A percentile compares a stretch with the other conserved stretches of the same genome.
Evolutionary conservation across 2,888 invertebrate genomes (phyloP).

Genomic region (Trichogramma evanescens): DNA sequence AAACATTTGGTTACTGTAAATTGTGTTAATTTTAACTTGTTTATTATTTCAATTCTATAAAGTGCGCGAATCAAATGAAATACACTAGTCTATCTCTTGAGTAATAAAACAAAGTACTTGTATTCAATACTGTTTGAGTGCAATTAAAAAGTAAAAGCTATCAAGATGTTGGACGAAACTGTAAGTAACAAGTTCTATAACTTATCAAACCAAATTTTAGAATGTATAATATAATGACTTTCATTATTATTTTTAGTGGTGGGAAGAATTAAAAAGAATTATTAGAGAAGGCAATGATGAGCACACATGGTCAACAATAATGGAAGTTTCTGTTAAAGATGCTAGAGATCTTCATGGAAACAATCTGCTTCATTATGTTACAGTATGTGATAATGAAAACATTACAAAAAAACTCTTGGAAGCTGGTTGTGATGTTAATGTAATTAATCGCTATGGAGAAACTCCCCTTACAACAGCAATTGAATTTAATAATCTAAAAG

Average conservation of each 20-base stretch:
- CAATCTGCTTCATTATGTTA: slow-evolving; percentile 6
- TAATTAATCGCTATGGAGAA: slow-evolving; percentile 8
- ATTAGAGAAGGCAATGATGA: neutral
- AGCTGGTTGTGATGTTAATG: slow-evolving; percentile 7
- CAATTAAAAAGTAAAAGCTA: too few species aligned
- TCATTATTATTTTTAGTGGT: slow-evolving; percentile 6
- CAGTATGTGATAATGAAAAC: neutral
- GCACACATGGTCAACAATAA: slow-evolving; percentile 1
- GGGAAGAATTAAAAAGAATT: neutral
- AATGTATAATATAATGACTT: neutral
- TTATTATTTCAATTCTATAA: too few species aligned
- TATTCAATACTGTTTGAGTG: too few species aligned
- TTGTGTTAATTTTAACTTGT: too few species aligned
- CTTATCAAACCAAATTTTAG: too few species aligned
- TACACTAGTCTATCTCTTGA: too few species aligned
- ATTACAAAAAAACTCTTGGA: slow-evolving; percentile 1
- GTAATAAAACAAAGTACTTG: too few species aligned
- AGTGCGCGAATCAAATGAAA: too few species aligned
- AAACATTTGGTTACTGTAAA: too few species aligned
- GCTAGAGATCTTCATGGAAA: neutral
- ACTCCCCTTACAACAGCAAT: slow-evolving; percentile 7
- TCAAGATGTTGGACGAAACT: too few species aligned
- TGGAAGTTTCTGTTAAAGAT: slow-evolving; percentile 3
- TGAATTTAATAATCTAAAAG: slow-evolving; percentile 5
- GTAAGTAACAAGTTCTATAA: too few species aligned